Conservation (phyloP, 2,797 vertebrate genomes). For the Fistularia tabacaria region DNA sequence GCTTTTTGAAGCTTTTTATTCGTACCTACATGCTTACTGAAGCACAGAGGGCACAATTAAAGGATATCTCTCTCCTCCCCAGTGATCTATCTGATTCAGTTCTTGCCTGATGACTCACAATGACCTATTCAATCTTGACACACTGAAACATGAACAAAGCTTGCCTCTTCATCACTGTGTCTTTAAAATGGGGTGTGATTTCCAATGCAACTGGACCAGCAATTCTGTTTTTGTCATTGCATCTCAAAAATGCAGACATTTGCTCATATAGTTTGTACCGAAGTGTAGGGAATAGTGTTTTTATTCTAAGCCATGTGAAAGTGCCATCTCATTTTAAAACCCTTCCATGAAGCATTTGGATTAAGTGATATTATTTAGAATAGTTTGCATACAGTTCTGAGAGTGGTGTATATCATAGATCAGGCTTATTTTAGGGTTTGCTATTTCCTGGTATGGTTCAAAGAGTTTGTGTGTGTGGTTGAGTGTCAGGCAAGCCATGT, state of each 20-base stretch:
- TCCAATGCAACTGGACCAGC: too few species aligned
- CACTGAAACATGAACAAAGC: too few species aligned
- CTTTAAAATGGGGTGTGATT: too few species aligned
- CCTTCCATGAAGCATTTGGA: conserved; percentile 6
- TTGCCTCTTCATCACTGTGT: too few species aligned
- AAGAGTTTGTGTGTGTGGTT: conserved; percentile 27
- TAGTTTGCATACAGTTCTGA: conserved; percentile 38
- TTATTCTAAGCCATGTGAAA: too few species aligned
- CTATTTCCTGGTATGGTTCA: conserved; percentile 41
- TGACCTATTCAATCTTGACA: conserved; percentile 18
- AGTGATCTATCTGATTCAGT: conserved; percentile 11
- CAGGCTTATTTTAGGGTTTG: conserved; percentile 42
- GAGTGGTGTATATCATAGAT: conserved; percentile 43
- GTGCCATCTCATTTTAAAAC: too few species aligned
- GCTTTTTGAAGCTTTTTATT: conserved; percentile 47
- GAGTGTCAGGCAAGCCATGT: neutral
- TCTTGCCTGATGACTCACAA: conserved; percentile 39
- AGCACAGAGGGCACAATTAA: conserved; percentile 33
- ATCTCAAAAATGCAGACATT: conserved; percentile 2
- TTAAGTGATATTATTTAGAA: conserved; percentile 39
- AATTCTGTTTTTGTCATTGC: conserved; percentile 6
- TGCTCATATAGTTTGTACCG: conserved; percentile 22
- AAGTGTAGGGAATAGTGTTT: too few species aligned
- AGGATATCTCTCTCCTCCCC: neutral
- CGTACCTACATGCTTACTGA: conserved; percentile 57